Conservation (phyloP, 2,113 vertebrate genomes). For the Apodemus speciosus region DNA sequence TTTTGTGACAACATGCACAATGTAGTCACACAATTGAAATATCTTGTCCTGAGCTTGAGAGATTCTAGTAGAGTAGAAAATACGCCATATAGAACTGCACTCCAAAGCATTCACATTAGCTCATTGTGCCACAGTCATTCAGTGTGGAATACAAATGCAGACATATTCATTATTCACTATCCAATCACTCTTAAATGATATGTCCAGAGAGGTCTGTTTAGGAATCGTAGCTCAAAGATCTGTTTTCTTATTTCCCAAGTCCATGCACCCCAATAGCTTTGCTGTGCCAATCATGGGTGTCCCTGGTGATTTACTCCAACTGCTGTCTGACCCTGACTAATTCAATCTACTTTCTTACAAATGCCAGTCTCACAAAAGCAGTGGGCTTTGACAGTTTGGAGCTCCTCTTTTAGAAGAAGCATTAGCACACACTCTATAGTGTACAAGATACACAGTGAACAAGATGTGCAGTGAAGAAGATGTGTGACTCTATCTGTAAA, state of each 20-base stretch:
- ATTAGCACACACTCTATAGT: slow-evolving; percentile 52
- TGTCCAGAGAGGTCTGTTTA: slow-evolving; percentile 71
- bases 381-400: slow-evolving; percentile 65
- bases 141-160: slow-evolving; percentile 52
- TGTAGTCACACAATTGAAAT: slow-evolving; percentile 72
- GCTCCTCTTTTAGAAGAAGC: slow-evolving; percentile 66
- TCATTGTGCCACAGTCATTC: slow-evolving; percentile 64
- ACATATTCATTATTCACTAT: slow-evolving; percentile 61
- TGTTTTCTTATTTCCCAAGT: slow-evolving; percentile 63
- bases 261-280: slow-evolving; percentile 62
- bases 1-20: slow-evolving; percentile 69
- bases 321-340: slow-evolving; percentile 78
- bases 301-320: slow-evolving; percentile 75
- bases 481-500: slow-evolving; percentile 54
- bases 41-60: slow-evolving; percentile 70
- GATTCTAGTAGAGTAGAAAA: slow-evolving; percentile 74
- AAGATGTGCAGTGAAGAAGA: slow-evolving; percentile 16
- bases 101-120: slow-evolving; percentile 61
- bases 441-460: background rate
- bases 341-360: slow-evolving; percentile 76
- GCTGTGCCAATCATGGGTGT: slow-evolving; percentile 62
- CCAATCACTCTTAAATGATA: slow-evolving; percentile 62
- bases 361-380: slow-evolving; percentile 69
- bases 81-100: slow-evolving; percentile 57
- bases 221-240: slow-evolving; percentile 62